Conservation (phyloP, 2,797 vertebrate species). For the Gymnopithys bicolor region DNA sequence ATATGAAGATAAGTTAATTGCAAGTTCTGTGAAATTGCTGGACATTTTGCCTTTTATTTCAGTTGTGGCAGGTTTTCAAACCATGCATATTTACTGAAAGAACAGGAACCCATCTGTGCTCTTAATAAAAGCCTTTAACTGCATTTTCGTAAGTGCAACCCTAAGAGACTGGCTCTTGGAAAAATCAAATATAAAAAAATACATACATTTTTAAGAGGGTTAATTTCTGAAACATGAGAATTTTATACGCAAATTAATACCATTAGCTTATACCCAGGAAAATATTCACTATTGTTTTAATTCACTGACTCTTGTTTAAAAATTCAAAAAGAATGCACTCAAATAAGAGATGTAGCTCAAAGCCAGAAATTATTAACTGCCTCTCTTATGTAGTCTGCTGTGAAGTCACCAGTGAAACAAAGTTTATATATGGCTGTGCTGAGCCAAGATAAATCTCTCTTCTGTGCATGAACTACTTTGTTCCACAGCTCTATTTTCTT, state of each 20-base stretch:
- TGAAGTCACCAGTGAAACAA: slow-evolving; percentile 49
- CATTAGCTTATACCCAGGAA: not conserved
- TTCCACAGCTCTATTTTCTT: slow-evolving; percentile 51
- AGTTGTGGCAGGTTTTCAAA: not conserved
- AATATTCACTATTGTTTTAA: slow-evolving; percentile 25
- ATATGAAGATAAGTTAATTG: not conserved
- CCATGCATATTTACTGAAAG: not conserved
- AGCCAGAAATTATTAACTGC: slow-evolving; percentile 49
- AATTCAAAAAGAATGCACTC: slow-evolving; percentile 37
- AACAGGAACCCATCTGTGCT: not conserved
- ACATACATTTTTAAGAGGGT: not conserved
- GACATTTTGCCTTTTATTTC: not conserved
- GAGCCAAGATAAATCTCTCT: slow-evolving; percentile 68
- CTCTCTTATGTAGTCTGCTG: slow-evolving; percentile 6
- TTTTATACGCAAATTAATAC: slow-evolving; percentile 9
- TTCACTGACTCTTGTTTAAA: slow-evolving; percentile 16
- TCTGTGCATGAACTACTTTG: slow-evolving; percentile 53
- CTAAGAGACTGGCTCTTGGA: not conserved
- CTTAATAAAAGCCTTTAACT: not conserved
- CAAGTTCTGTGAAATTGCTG: not conserved
- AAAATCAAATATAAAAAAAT: slow-evolving; percentile 1
- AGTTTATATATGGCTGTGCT: slow-evolving; percentile 27
- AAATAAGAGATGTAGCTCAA: slow-evolving; percentile 15
- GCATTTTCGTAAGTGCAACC: not conserved
- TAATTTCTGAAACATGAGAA: slow-evolving; percentile 11